phyloP scores from a whole-genome alignment of 2,113 vertebrate genomes.

The Ceuthmochares aereus region DNA sequence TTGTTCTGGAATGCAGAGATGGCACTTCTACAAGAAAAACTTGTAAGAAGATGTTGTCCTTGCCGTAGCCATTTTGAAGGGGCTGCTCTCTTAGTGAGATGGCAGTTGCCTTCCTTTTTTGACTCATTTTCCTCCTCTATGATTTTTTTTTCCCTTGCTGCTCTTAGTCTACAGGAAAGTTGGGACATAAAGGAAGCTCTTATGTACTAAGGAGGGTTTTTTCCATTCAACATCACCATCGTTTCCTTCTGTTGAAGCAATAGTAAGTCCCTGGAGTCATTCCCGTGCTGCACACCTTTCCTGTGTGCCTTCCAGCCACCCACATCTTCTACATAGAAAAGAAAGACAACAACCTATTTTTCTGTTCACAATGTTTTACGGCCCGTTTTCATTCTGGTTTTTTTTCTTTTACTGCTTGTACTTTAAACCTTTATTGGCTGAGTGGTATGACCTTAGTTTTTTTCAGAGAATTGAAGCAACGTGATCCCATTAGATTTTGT shows the following conservation, averaged over 20 bases:
- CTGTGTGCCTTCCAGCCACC: not conserved
- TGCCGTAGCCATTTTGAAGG: not conserved
- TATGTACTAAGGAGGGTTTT: not conserved
- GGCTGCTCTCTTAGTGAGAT: not conserved
- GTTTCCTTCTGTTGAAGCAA: not conserved
- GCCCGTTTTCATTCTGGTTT: conserved; percentile 17
- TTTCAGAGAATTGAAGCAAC: conserved; percentile 4
- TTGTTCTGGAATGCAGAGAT: not conserved
- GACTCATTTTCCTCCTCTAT: not conserved
- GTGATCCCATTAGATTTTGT: conserved; percentile 46
- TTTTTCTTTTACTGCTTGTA: conserved; percentile 10
- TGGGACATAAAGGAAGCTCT: not conserved
- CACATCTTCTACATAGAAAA: not conserved
- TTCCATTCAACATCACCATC: accelerated
- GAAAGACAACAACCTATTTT: not conserved
- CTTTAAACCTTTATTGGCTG: conserved; percentile 45
- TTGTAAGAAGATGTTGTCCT: accelerated
- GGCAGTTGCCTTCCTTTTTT: not conserved
- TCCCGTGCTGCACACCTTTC: not conserved
- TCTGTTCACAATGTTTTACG: not conserved
- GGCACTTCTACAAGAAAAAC: not conserved
- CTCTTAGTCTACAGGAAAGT: not conserved
- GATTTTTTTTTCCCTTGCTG: not conserved
- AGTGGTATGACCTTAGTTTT: conserved; percentile 27
- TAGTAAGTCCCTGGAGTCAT: not conserved